Base-by-base conservation (phyloP, 1,140 invertebrate genomes). In the Hydropsyche tenuis region DNA sequence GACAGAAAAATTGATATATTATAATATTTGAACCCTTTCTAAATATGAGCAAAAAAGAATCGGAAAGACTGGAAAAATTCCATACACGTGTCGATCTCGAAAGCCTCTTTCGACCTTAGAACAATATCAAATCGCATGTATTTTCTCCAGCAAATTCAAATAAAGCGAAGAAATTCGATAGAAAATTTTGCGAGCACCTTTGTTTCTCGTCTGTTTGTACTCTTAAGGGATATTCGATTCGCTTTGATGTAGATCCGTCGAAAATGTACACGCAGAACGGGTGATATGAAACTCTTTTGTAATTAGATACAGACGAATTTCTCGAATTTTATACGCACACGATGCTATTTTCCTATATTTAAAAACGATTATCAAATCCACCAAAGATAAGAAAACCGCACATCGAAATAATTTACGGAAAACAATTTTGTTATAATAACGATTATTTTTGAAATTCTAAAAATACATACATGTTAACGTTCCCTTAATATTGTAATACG, bases 161-260 rank as follows among this genome's bases (percentile, higher is more conserved):
- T 53, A 53, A 53, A 53, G 48, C 48, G n/a, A 9, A 16, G 48
- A 53, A 53, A 53, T 53, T 18, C 48, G 48, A 20, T 20, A 20
- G 48, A 53, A 53, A 53, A 53, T 53, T n/a, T 53, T 20, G 20
- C 48, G 48, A 53, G 14, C 48, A 18, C 46, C 16, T 53, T 53
- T 53, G 48, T 53, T 53, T 53, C 18, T 53, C 48, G 14, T 16
- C 48, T 53, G 48, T 53, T 53, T 20, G 48, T 18, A 6, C 48
- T 16, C n/a, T 53, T 20, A 20, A 53, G 18, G 48, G 48, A 53
- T 53, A 53, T 53, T 53, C 48, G 48, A 53, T 53, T 53, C 48
- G 48, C 48, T 53, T 53, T 53, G 48, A 53, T 18, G 48, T 53
- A 6, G 16, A 53, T 18, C 16, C 48, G n/a, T 53, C 48, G 48